A percentile compares a stretch with the other conserved stretches of the same genome.
phyloP scores from a whole-genome alignment of 1,140 invertebrate species.

The Papilio dardanus region DNA sequence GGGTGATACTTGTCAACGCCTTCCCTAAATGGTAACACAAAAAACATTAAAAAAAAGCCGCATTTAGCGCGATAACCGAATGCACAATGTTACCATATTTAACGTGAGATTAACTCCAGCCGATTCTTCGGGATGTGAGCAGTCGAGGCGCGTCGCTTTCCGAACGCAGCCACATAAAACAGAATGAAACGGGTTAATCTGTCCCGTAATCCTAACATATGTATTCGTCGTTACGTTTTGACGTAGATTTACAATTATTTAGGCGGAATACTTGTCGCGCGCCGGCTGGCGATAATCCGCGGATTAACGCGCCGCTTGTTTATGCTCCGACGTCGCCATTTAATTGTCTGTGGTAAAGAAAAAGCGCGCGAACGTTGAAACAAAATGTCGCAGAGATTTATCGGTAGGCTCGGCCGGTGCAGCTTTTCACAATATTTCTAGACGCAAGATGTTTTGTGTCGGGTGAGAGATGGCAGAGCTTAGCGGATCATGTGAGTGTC shows the following conservation, averaged over 20 bases:
- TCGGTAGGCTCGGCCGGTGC: slow-evolving; percentile 48
- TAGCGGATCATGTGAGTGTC: slow-evolving; percentile 60
- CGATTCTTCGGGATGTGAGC: slow-evolving; percentile 66
- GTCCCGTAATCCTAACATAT: slow-evolving; percentile 73
- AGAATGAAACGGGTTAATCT: slow-evolving; percentile 72
- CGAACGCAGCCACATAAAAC: slow-evolving; percentile 64
- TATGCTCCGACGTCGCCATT: slow-evolving; percentile 60
- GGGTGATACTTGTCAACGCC: not conserved
- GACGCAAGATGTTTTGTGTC: slow-evolving; percentile 78
- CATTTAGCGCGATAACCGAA: slow-evolving; percentile 64
- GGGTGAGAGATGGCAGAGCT: slow-evolving; percentile 62
- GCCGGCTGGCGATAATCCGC: slow-evolving; percentile 67
- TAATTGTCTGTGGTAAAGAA: slow-evolving; percentile 72
- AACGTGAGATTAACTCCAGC: slow-evolving; percentile 63
- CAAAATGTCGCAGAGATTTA: slow-evolving; percentile 71
- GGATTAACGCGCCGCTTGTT: slow-evolving; percentile 70
- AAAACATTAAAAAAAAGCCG: slow-evolving; percentile 51
- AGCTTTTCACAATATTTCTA: slow-evolving; percentile 75
- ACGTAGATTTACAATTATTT: slow-evolving; percentile 82
- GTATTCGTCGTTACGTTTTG: slow-evolving; percentile 77
- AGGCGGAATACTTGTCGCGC: slow-evolving; percentile 61
- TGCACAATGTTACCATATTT: slow-evolving; percentile 60
- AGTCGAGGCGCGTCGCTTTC: slow-evolving; percentile 48
- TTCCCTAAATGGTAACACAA: slow-evolving; percentile 17
- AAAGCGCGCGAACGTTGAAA: slow-evolving; percentile 59